Evolutionary conservation across 2,888 invertebrate genomes (phyloP).

Genomic region (Cristatella mucedo): DNA sequence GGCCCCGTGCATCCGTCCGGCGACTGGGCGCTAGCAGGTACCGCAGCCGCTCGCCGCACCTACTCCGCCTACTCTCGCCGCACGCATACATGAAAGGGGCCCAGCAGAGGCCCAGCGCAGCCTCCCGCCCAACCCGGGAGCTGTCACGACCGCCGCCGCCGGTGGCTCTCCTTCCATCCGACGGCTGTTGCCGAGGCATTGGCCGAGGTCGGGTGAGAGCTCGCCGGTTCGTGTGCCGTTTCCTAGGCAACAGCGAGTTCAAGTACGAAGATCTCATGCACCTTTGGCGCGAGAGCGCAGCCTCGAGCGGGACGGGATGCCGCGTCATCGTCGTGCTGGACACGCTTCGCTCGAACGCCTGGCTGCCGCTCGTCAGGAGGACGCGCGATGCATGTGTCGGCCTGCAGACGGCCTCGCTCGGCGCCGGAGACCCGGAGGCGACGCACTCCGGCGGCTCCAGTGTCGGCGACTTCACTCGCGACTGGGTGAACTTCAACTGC

Average conservation of each 20-base stretch:
- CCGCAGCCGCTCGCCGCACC: too few species aligned
- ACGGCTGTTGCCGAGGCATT: too few species aligned
- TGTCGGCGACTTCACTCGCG: constrained; percentile 29
- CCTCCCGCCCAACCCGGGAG: too few species aligned
- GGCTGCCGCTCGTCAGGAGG: constrained; percentile 22
- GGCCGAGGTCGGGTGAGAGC: too few species aligned
- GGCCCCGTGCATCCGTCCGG: constrained; percentile 34
- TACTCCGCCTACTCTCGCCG: too few species aligned
- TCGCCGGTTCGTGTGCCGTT: too few species aligned
- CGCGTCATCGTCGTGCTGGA: constrained; percentile 33
- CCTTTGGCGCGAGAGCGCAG: not conserved
- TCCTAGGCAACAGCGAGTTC: not conserved
- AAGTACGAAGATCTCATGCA: not conserved
- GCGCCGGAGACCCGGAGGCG: constrained; percentile 9
- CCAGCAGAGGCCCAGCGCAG: too few species aligned
- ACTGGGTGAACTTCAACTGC: constrained; percentile 28
- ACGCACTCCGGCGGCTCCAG: constrained; percentile 15
- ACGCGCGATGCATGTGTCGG: constrained; percentile 21
- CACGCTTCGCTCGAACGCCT: constrained; percentile 24
- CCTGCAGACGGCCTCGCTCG: constrained; percentile 25
- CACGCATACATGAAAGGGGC: too few species aligned
- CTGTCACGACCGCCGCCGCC: too few species aligned
- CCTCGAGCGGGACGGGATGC: constrained; percentile 13
- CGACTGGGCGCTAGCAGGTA: constrained; percentile 36
- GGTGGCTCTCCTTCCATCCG: too few species aligned